Evolutionary conservation across 2,888 invertebrate species (phyloP).

Genomic region (Patella caerulea): DNA sequence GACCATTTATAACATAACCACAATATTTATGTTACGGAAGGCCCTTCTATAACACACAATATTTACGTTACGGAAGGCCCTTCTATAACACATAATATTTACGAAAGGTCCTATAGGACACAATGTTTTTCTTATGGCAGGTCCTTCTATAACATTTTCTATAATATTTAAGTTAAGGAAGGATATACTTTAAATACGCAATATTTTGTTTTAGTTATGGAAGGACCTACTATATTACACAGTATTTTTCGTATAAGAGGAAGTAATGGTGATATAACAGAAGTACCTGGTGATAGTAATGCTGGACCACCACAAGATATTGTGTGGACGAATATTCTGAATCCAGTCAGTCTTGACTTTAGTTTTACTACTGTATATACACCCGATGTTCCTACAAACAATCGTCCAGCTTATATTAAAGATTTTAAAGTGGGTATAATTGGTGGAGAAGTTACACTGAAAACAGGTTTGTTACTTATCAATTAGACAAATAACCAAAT

Average conservation of each 20-base stretch:
- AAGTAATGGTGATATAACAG: background rate
- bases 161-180: too few species aligned
- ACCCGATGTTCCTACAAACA: background rate
- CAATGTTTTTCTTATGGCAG: too few species aligned
- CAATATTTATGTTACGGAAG: background rate
- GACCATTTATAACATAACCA: background rate
- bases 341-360: background rate
- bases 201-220: background rate
- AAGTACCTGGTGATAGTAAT: background rate
- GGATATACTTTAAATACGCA: too few species aligned
- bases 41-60: too few species aligned
- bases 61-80: too few species aligned
- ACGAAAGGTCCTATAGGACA: too few species aligned
- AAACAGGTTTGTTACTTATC: too few species aligned
- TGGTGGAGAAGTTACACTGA: background rate
- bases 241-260: background rate
- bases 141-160: too few species aligned
- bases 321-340: constrained; percentile 16
- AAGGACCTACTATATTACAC: constrained; percentile 5
- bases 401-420: constrained; percentile 10
- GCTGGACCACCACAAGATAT: constrained; percentile 1
- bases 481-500: too few species aligned
- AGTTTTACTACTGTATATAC: background rate
- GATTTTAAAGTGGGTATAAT: constrained; percentile 20
- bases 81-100: too few species aligned